Evolutionary conservation across 2,888 invertebrate species (phyloP), one percentile per base, ranked within the genome.

Genomic region (Orthosia gothica): DNA sequence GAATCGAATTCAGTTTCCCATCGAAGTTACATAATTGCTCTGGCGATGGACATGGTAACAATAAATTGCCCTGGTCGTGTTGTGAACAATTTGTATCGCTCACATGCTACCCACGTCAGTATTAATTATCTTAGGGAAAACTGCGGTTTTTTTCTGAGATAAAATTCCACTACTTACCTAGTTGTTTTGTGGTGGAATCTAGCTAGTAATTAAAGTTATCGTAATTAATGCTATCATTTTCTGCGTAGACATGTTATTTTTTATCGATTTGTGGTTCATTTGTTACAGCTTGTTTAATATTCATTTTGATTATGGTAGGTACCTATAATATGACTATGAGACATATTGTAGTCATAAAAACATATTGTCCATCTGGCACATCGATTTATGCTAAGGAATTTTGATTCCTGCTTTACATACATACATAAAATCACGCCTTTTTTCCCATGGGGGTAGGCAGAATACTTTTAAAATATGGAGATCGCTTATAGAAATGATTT

Each of bases 1-100:
- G 83, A 83, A 79, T 52, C 83, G 20, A 79, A 83, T 70, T 83
- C 18, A 57, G 79, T 70, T 83, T 79, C 79, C 83, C 79, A 79
- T 62, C 79, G 23, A 55, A 66, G 62, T 79, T 54, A 83, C 47
- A 40, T 83, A 83, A 80, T 67, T 73, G 74, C 47, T 58, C 63
- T 55, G 63, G 73, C 80, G 80, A 78, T 69, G 55, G 32, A 54
- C 72, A 47, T 65, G 82, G 40, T 64, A 55, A 80, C 81, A 84
- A 82, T 61, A 64, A 76, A 66, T 69, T 57, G 65, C 68, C 62
- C 50, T 40, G 78, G 54, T 61, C 52, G 59, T 50, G 68, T 65
- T 66, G 23, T 20, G 57, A 68, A 40, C 49, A 54, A 58, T 69
- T 69, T 79, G 32, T 67, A 54, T 64, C 59, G 54, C 32, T 79